Evolutionary conservation across 2,888 invertebrate genomes (phyloP).

Genomic region (Drosophila tripunctata): DNA sequence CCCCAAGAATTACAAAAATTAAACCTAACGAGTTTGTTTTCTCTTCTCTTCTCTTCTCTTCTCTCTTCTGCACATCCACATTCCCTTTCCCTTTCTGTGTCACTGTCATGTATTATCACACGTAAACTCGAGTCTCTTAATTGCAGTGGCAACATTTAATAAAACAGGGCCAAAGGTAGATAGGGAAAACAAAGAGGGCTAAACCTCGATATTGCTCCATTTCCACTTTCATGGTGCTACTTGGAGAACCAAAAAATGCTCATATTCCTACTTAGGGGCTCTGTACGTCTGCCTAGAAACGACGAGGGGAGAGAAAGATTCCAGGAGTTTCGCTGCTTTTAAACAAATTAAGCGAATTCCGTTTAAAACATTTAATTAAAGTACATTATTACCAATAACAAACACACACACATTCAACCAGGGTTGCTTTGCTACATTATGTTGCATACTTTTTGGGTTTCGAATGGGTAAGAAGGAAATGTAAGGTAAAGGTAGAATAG

Average conservation of each 20-base stretch:
- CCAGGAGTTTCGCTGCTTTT: conserved; percentile 8
- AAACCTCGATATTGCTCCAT: conserved; percentile 19
- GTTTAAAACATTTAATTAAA: conserved; percentile 61
- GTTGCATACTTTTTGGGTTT: conserved; percentile 50
- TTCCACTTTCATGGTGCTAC: neutral
- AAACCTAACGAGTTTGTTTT: conserved; percentile 49
- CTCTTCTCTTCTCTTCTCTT: conserved; percentile 19
- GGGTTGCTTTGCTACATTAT: no score
- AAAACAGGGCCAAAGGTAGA: conserved; percentile 35
- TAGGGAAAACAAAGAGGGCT: neutral
- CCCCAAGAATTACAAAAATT: conserved; percentile 30
- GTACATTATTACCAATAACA: conserved; percentile 39
- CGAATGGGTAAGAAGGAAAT: conserved; percentile 9
- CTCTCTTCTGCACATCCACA: neutral
- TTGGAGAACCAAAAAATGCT: conserved; percentile 33
- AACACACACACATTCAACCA: neutral
- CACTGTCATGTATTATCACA: conserved; percentile 1
- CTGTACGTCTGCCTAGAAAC: no score
- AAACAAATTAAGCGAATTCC: conserved; percentile 57
- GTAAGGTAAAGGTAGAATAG: no score
- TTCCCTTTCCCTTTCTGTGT: neutral
- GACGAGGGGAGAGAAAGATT: no score
- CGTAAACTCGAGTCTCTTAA: conserved; percentile 55
- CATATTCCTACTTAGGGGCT: no score
- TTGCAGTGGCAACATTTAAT: conserved; percentile 70